Evolutionary conservation across 2,113 vertebrate genomes (phyloP).

Genomic region (Corythoichthys haematopterus): DNA sequence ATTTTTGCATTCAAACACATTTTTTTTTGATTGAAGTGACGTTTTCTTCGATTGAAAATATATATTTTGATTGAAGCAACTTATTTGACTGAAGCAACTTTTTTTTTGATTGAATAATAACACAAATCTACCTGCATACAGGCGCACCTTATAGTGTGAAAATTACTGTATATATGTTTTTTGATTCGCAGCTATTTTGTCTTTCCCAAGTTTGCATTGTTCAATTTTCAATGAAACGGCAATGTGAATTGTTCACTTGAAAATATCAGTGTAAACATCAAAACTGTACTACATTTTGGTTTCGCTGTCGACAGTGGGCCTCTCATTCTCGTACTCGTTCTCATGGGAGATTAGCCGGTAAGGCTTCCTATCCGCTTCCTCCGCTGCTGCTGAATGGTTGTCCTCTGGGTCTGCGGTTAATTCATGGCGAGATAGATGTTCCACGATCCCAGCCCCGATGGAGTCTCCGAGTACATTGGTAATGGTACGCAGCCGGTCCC

Average conservation of each 20-base stretch:
- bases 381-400: conserved; percentile 86
- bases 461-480: conserved; percentile 96
- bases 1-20: too few relatives aligned
- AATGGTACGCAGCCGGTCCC: conserved; percentile 89
- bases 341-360: conserved; percentile 86
- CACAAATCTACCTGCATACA: too few relatives aligned
- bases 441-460: conserved; percentile 90
- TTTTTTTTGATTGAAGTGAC: too few relatives aligned
- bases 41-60: too few relatives aligned
- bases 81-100: too few relatives aligned
- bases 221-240: too few relatives aligned
- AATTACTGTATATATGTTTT: too few relatives aligned
- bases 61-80: too few relatives aligned
- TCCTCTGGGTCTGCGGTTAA: conserved; percentile 79
- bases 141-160: too few relatives aligned
- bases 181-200: too few relatives aligned
- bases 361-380: conserved; percentile 87
- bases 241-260: not conserved
- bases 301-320: conserved; percentile 76
- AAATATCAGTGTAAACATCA: not conserved
- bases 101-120: too few relatives aligned
- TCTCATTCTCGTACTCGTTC: conserved; percentile 76
- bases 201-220: too few relatives aligned
- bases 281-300: conserved; percentile 85
- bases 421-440: conserved; percentile 89